Conservation (phyloP, 2,113 vertebrate genomes). For the Eudyptes chrysolophus region DNA sequence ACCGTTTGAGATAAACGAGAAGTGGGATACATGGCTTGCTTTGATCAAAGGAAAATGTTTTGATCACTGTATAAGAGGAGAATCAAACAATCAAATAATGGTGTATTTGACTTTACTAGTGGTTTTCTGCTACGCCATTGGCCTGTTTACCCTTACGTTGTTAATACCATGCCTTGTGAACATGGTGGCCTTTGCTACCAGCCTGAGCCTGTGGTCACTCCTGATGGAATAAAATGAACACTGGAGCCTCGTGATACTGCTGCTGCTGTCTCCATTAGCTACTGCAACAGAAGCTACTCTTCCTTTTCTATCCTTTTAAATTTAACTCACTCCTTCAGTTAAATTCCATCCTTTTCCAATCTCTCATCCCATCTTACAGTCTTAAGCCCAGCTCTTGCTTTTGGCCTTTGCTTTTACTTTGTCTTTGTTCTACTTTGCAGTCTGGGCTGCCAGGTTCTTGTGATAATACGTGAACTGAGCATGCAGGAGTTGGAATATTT, state of each 20-base stretch:
- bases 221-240: background rate
- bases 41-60: background rate
- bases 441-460: background rate
- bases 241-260: background rate
- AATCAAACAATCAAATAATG: background rate
- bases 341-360: background rate
- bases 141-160: fast-evolving
- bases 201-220: fast-evolving
- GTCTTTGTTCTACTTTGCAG: background rate
- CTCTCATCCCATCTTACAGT: background rate
- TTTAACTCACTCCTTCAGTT: background rate
- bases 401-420: background rate
- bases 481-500: background rate
- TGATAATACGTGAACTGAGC: background rate
- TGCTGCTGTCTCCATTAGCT: background rate
- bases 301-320: background rate
- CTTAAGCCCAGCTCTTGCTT: background rate
- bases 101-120: background rate
- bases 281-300: background rate
- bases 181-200: background rate
- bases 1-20: background rate
- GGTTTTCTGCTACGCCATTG: background rate
- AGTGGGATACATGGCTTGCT: background rate
- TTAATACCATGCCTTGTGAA: background rate
- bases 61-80: background rate